phyloP scores from a whole-genome alignment of 2,888 invertebrate genomes.

The Trileptium ribeirensis region DNA sequence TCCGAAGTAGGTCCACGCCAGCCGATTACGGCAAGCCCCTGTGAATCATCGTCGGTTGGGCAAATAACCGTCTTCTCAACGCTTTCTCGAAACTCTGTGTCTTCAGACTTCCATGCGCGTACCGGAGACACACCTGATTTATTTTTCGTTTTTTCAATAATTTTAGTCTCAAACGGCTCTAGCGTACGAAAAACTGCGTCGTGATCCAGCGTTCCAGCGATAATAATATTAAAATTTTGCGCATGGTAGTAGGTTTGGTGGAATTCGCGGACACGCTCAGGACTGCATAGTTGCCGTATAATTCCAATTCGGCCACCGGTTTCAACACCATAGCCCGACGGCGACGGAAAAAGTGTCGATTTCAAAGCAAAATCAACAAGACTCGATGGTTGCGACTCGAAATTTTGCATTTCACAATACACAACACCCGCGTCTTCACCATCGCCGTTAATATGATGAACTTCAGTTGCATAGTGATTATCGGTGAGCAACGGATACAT shows the following conservation, averaged over 20 bases:
- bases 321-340: constrained; percentile 72
- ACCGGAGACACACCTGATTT: no score
- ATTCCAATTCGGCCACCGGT: constrained; percentile 77
- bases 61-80: constrained; percentile 61
- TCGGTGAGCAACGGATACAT: constrained; percentile 74
- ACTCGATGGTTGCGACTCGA: constrained; percentile 71
- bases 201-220: constrained; percentile 67
- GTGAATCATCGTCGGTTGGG: constrained; percentile 67
- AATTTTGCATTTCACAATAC: constrained; percentile 88
- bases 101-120: no score
- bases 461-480: constrained; percentile 75
- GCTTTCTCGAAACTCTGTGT: constrained; percentile 52
- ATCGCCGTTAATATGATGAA: constrained; percentile 78
- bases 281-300: constrained; percentile 69
- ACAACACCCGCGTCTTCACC: constrained; percentile 87
- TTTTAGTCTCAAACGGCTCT: constrained; percentile 66
- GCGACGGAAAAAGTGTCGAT: constrained; percentile 68
- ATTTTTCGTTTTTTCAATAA: constrained; percentile 54
- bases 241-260: constrained; percentile 76
- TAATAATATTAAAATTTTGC: constrained; percentile 72
- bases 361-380: constrained; percentile 63
- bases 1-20: constrained; percentile 69
- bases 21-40: constrained; percentile 68
- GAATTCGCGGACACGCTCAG: constrained; percentile 69
- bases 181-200: constrained; percentile 67